Conservation (phyloP, 2,888 invertebrate species). For the Pristionchus entomophagus region DNA sequence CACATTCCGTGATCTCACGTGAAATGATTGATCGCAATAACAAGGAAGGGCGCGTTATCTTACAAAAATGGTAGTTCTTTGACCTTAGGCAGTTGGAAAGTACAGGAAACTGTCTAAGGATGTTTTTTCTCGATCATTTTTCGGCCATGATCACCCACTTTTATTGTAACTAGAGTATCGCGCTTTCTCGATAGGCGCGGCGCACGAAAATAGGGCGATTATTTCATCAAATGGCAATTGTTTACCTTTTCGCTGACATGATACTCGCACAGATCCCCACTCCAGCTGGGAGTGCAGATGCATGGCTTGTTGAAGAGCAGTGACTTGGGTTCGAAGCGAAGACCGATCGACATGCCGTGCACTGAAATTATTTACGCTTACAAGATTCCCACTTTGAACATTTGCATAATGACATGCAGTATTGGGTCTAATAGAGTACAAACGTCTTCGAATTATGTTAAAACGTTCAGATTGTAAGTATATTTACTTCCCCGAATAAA, state of each 20-base stretch:
- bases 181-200: not conserved
- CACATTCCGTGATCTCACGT: conserved; percentile 13
- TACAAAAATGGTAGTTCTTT: no score
- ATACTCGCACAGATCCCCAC: conserved; percentile 69
- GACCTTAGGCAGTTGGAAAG: not conserved
- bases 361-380: conserved; percentile 61
- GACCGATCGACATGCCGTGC: conserved; percentile 67
- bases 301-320: conserved; percentile 66
- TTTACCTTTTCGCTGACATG: conserved; percentile 67
- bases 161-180: not conserved
- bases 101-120: not conserved
- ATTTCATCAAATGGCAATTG: not conserved
- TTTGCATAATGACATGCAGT: no score
- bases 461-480: no score
- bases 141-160: not conserved
- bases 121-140: conserved; percentile 8
- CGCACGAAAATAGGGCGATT: not conserved
- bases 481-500: no score
- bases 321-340: conserved; percentile 67
- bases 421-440: no score
- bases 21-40: conserved; percentile 11
- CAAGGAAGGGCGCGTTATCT: no score
- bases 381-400: no score
- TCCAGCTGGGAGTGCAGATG: conserved; percentile 67
- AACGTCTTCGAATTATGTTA: no score